Conservation (phyloP, 2,797 vertebrate species). For the Alectoris magna region DNA sequence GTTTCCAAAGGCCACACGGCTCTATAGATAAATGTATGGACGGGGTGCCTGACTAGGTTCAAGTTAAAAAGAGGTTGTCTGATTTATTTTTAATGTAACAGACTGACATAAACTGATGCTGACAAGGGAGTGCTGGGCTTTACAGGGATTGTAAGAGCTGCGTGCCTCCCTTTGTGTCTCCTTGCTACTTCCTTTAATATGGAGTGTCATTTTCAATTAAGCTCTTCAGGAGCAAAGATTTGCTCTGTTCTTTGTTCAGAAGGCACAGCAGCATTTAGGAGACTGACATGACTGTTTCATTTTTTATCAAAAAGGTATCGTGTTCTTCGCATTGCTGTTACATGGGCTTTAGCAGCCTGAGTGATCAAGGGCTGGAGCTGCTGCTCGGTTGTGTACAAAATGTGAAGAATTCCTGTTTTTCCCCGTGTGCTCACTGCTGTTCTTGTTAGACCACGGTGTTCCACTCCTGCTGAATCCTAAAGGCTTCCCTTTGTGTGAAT, state of each 20-base stretch:
- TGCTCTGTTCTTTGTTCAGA: neutral
- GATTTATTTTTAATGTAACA: constrained; percentile 38
- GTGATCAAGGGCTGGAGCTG: neutral
- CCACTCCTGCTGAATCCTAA: neutral
- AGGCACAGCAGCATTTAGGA: neutral
- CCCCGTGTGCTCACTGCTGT: fast-evolving
- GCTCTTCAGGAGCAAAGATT: neutral
- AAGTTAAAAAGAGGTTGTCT: constrained; percentile 7
- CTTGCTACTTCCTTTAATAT: neutral
- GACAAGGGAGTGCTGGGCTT: neutral
- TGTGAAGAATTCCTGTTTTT: neutral
- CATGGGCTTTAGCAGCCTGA: neutral
- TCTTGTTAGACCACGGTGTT: fast-evolving
- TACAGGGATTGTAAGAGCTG: neutral
- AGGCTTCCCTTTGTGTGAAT: neutral
- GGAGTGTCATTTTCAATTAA: neutral
- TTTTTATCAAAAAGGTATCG: neutral
- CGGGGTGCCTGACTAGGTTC: neutral
- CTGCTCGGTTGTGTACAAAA: neutral
- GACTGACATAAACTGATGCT: neutral
- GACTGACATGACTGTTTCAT: neutral
- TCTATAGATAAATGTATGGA: neutral
- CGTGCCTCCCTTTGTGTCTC: neutral
- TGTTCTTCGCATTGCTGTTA: neutral
- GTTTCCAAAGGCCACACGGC: neutral